Evolutionary conservation across 2,888 invertebrate species (phyloP).

Genomic region (Heliconius sara): DNA sequence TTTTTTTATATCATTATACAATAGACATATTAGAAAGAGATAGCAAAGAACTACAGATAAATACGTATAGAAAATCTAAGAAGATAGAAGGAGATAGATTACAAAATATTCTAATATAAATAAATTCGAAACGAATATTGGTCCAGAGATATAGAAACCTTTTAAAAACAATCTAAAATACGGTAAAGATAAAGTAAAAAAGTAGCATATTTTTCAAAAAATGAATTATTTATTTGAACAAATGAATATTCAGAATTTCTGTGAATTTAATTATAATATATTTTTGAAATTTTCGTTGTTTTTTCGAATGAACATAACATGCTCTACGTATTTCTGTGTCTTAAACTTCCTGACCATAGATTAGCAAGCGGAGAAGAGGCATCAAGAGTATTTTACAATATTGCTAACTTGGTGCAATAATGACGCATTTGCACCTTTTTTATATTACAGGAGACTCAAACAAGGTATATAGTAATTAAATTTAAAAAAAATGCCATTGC

Average conservation of each 20-base stretch:
- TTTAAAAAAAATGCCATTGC: neutral
- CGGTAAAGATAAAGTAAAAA: slow-evolving; percentile 11
- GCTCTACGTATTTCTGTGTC: slow-evolving; percentile 13
- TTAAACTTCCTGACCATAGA: slow-evolving; percentile 3
- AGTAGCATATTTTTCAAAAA: neutral
- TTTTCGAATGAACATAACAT: neutral
- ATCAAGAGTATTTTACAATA: slow-evolving; percentile 7
- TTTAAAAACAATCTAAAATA: slow-evolving; percentile 8
- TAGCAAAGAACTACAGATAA: slow-evolving; percentile 28
- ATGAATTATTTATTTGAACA: neutral
- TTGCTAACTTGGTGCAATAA: neutral
- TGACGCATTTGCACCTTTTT: neutral
- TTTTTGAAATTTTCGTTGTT: slow-evolving; percentile 6
- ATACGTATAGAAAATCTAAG: slow-evolving; percentile 34
- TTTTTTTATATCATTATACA: slow-evolving; percentile 1
- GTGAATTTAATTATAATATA: neutral
- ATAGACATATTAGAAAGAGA: slow-evolving; percentile 16
- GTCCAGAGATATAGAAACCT: slow-evolving; percentile 58
- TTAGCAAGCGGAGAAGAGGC: slow-evolving; percentile 15
- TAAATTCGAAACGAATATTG: slow-evolving; percentile 74
- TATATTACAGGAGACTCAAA: neutral
- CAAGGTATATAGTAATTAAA: neutral
- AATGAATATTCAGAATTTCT: neutral
- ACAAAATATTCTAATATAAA: slow-evolving; percentile 62
- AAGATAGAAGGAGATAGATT: slow-evolving; percentile 33